Base-by-base conservation (phyloP, 2,113 vertebrate species). In the Pogonocichla stellata region DNA sequence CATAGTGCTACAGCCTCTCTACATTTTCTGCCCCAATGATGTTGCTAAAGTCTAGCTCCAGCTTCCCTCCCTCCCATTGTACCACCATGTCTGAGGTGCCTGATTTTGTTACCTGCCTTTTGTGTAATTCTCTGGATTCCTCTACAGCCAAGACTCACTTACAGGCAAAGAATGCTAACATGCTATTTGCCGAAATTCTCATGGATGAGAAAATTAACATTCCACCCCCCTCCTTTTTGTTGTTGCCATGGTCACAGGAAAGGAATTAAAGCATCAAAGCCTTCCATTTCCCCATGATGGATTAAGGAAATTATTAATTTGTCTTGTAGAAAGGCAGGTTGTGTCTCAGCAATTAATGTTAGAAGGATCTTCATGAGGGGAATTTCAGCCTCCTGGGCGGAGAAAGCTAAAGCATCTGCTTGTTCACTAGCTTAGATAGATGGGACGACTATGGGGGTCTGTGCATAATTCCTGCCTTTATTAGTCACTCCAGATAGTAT, bases 261-360 rank as follows among this genome's bases (percentile, higher is more conserved):
- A 93, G 89, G 95, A 92, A 96, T 96, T 97, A 97, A 97, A 96
- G 80, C 93, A 97, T 91, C 90, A 96, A 97, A 93, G 94, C 93
- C 72, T 96, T 75, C 92, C 72, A 83, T 78, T 95, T 95, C 71
- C 90, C 24, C 20, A 95, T 97, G 96, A 84, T 92, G 88, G 90
- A 95, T 92, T 96, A 97, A 93, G 80, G 91, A 95, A 96, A 97
- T 87, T 91, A 97, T 96, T 96, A 93, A 89, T 97, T 97, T 97
- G 84, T 95, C 64, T 96, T 96, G 70, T 36, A 92, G 80, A 87
- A 97, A 94, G 85, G 80, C 36, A 83, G 73, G 88, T 88, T 75
- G 53, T 95, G 77, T 84, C 86, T 95, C 80, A 83, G 90, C 80
- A 91, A 95, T 97, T 97, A 95, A 96, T 86, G 88, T 96, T 95